Base-by-base conservation (phyloP, 1,140 invertebrate genomes). In the Drosophila virilis region DNA sequence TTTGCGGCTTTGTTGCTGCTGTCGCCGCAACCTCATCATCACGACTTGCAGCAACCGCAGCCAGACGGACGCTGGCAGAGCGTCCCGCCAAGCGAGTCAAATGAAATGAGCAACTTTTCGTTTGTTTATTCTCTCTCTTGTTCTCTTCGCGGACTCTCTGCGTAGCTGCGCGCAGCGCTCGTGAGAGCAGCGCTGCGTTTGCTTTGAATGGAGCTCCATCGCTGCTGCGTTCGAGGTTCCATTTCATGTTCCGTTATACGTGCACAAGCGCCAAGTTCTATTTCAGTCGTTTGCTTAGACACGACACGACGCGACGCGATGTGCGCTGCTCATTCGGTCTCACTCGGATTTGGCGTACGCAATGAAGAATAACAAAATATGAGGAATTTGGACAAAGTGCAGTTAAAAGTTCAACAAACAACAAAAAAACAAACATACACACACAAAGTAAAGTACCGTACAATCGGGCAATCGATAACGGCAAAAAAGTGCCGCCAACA, bases 271-370 rank as follows among this genome's bases (percentile, higher is more conserved):
- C 46, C 54, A 38, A 67, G 64, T 67, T 73, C 40, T 57, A 61
- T 52, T 78, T 86, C 77, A 86, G 84, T 86, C 77, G 72, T 65
- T 83, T 83, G 62, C 62, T 40, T 68, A 66, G 51, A 70, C 71
- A 72, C 68, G 74, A 71, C 65, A 35, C 52, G 22, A 45, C 55
- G 58, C 58, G 69, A 66, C 68, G 50, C 28, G 32, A 64, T 75
- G 74, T 48, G 73, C 59, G 54, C 43, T 52, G 33, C 52, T 62
- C 45, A 35, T 40, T 73, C 52, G 69, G 52, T 17, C 60, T 60
- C 45, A 40, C 46, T 48, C 13, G 54, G 28, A 13, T 33, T 51
- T 45, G 42, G 33, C 67, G 51, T 50, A 10, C 35, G 22, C n/a
- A 74, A 50, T 61, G 51, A 61, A 38, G 62, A 82, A 72, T 57